Evolutionary conservation across 2,888 invertebrate species (phyloP), one percentile per base, ranked within the genome.

Genomic region (Coronaproctus castanopsis): DNA sequence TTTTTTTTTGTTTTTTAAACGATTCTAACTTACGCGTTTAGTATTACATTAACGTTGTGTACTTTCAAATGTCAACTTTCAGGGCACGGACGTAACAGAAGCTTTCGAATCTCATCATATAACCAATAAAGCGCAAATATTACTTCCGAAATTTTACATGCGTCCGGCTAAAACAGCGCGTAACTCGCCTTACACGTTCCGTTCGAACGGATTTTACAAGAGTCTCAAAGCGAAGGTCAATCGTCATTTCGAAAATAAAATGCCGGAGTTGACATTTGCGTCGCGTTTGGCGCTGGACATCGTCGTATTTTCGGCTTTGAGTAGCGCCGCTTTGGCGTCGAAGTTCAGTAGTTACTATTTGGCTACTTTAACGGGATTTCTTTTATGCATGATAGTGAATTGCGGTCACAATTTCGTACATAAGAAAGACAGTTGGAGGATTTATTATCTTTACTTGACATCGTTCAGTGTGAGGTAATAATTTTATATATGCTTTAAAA

Each of bases 71-170:
- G n/a, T n/a, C n/a, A n/a, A n/a, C n/a, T n/a, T n/a, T n/a, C 79
- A 82, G 77, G 87, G 85, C 0, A 82, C 81, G 1, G 87, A 88
- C 66, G 84, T 87, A 61, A 87, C 87, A 0, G 87, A 87, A 73
- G 79, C 81, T 3, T 87, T 86, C 67, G 84, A 86, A 74, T 71
- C 76, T 0, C 83, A 86, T 69, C 87, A 88, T 69, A 67, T 86
- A 51, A 75, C 77, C 3, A 71, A 72, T 1, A 71, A 72, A 1
- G 78, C 82, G 0, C 76, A 78, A 66, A 75, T 75, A 64, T 67
- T 83, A 58, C 70, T 87, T 3, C 72, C 75, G 14, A 83, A 82
- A 66, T 87, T 77, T 68, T 82, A 77, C 68, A 75, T 84, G 0
- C 74, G 78, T 22, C 76, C 82, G 55, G 83, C 85, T 0, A 73